These are phyloP conservation scores for Botia almorhae DNA, from an alignment of 2,797 vertebrate genomes.

Conservation along the genomic window DNA sequence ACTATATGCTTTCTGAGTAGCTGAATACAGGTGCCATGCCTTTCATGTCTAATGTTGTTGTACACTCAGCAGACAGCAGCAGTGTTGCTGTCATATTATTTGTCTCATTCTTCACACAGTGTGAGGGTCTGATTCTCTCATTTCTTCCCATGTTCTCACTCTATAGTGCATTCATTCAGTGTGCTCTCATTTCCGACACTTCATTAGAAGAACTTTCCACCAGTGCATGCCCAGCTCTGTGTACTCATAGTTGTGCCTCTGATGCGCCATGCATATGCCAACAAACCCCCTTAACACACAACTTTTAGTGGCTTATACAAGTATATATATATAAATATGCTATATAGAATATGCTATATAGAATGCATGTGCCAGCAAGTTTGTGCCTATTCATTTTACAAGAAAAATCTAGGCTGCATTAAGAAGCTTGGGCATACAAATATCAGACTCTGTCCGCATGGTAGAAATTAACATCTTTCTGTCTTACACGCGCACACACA, in stretches of 20 bases:
- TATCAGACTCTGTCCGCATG: not conserved
- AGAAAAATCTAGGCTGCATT: constrained; percentile 5
- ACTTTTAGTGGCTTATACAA: not conserved
- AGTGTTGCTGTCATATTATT: constrained; percentile 1
- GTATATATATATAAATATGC: not conserved
- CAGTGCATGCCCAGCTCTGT: not conserved
- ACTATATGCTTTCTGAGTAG: not conserved
- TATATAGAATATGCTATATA: not conserved
- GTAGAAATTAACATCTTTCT: not conserved
- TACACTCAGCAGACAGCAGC: not conserved
- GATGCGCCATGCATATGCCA: not conserved
- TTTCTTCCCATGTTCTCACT: constrained; percentile 38
- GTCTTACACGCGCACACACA: not conserved
- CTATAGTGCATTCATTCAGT: not conserved
- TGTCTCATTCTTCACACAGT: not conserved
- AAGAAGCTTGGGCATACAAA: not conserved
- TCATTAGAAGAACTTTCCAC: constrained; percentile 35
- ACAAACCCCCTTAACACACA: not conserved
- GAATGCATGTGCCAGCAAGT: not conserved
- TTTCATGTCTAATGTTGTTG: not conserved
- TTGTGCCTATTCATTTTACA: not conserved
- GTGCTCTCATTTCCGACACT: not conserved
- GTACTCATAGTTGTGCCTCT: not conserved
- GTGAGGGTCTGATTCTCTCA: constrained; percentile 10
- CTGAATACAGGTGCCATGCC: not conserved